Evolutionary conservation across 2,888 invertebrate genomes (phyloP).

Genomic region (Mythimna loreyi): DNA sequence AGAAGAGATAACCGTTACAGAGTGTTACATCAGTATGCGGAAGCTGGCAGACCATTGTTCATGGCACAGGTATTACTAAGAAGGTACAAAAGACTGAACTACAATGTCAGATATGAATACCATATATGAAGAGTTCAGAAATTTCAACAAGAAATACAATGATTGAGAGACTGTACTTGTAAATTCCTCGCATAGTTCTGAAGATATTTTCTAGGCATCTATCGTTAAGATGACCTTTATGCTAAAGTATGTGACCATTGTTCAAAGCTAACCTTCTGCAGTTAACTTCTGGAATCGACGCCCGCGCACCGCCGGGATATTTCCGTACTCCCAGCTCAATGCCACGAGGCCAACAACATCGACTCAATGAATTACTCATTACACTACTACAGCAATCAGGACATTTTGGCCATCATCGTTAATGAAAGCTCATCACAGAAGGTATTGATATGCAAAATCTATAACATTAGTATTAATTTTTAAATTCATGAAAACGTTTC

Average conservation of each 20-base stretch:
- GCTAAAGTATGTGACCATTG: conserved; percentile 1
- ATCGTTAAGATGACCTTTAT: background rate
- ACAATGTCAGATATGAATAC: background rate
- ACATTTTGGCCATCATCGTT: conserved; percentile 31
- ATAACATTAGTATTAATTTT: background rate
- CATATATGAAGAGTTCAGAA: background rate
- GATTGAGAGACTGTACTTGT: background rate
- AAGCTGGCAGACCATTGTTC: conserved; percentile 72
- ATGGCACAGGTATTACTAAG: conserved; percentile 43
- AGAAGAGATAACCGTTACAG: conserved; percentile 57
- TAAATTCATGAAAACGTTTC: background rate
- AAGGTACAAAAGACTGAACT: conserved; percentile 27
- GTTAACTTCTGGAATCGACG: conserved; percentile 19
- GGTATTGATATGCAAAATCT: background rate
- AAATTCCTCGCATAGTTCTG: background rate
- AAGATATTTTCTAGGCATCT: background rate
- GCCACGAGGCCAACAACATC: conserved; percentile 88
- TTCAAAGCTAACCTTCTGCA: conserved; percentile 46
- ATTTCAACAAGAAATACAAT: too few species aligned
- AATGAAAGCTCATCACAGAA: background rate
- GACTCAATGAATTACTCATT: conserved; percentile 83
- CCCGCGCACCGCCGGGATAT: conserved; percentile 58
- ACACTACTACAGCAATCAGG: conserved; percentile 68
- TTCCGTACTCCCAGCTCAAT: conserved; percentile 78
- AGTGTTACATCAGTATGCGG: conserved; percentile 76